These are phyloP conservation scores for Sebastiscus albofasciatus DNA, from an alignment of 2,797 vertebrate genomes.

Conservation along the genomic window DNA sequence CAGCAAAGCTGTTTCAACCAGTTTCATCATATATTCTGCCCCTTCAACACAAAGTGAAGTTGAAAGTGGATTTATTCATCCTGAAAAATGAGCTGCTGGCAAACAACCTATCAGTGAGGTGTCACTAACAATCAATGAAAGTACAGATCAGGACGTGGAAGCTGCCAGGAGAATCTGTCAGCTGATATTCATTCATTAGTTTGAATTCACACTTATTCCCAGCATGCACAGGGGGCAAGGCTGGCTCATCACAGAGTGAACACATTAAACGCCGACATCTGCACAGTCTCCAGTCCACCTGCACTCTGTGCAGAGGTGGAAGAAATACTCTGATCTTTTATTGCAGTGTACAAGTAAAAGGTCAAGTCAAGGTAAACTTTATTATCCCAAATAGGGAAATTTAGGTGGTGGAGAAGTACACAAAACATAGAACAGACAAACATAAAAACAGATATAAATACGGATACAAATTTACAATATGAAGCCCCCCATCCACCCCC, in stretches of 20 bases:
- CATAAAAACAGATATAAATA: no score
- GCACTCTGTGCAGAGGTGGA: neutral
- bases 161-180: neutral
- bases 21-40: slow-evolving; percentile 45
- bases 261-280: neutral
- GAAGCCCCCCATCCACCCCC: no score
- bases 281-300: neutral
- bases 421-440: no score
- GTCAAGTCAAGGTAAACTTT: no score
- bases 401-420: no score
- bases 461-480: no score
- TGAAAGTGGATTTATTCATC: slow-evolving; percentile 7
- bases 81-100: neutral
- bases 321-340: neutral
- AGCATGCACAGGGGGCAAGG: neutral
- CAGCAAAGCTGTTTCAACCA: slow-evolving; percentile 27
- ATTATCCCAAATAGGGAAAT: no score
- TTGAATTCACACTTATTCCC: slow-evolving; percentile 8
- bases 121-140: slow-evolving; percentile 4
- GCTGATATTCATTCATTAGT: neutral
- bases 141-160: neutral
- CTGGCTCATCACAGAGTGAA: neutral
- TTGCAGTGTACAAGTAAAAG: neutral
- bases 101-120: neutral
- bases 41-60: slow-evolving; percentile 8